A percentile compares a stretch with the other conserved stretches of the same genome.
Evolutionary conservation across 2,113 vertebrate species (phyloP).

Genomic region (Micromys minutus): DNA sequence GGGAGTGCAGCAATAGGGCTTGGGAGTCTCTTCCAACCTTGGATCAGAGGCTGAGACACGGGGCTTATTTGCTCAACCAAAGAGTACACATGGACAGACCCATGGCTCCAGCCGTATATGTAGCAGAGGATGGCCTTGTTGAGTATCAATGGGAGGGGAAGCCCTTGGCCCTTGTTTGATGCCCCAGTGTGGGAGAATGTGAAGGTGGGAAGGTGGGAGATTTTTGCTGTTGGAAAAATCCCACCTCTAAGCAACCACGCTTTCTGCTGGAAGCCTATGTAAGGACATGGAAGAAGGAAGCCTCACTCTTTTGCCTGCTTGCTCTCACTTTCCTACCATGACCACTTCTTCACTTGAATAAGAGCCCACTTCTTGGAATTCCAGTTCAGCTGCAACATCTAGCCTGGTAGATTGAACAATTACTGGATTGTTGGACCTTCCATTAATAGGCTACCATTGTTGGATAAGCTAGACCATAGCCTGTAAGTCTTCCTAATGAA

Average conservation of each 20-base stretch:
- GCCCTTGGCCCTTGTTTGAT: no score
- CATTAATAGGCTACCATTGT: not conserved
- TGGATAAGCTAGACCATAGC: not conserved
- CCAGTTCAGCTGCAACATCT: not conserved
- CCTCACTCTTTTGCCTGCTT: not conserved
- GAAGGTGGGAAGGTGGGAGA: no score
- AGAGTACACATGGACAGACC: no score
- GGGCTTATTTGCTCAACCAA: not conserved
- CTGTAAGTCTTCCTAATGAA: not conserved
- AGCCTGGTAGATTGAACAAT: not conserved
- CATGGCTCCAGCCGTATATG: no score
- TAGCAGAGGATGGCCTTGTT: no score
- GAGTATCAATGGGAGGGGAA: no score
- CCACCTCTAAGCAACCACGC: not conserved
- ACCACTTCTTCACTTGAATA: not conserved
- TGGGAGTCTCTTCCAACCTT: not conserved
- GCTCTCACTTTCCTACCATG: not conserved
- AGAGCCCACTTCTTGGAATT: not conserved
- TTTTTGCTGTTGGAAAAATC: not conserved
- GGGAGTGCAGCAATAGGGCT: no score
- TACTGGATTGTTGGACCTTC: not conserved
- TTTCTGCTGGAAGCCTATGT: not conserved
- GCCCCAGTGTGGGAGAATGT: no score
- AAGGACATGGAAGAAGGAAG: not conserved
- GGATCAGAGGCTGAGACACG: not conserved